Conservation (phyloP, 2,888 invertebrate genomes). For the Mimachlamys varia region DNA sequence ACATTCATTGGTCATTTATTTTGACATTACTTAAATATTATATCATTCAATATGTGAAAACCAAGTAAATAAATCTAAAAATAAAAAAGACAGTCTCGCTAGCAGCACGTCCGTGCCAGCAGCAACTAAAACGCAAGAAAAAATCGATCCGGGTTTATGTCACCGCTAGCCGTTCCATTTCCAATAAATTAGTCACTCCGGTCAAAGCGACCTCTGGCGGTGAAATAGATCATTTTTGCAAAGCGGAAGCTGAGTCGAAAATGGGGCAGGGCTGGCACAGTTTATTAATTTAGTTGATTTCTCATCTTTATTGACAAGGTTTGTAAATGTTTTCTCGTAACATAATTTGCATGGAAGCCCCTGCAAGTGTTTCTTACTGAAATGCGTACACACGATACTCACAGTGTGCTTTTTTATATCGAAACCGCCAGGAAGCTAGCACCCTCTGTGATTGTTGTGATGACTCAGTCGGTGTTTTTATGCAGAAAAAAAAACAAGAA, state of each 20-base stretch:
- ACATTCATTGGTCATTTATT: too few species aligned
- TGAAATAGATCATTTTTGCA: not conserved
- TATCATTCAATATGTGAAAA: too few species aligned
- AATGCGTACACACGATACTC: not conserved
- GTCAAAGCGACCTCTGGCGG: not conserved
- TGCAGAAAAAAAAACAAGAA: too few species aligned
- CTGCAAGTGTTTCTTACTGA: not conserved
- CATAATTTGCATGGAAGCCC: not conserved
- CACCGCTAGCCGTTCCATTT: not conserved
- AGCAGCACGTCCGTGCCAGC: too few species aligned
- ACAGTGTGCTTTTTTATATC: not conserved
- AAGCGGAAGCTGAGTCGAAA: not conserved
- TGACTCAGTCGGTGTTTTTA: not conserved
- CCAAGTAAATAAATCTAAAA: too few species aligned
- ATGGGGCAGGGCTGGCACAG: conserved; percentile 22
- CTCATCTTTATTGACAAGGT: not conserved
- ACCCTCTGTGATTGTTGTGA: not conserved
- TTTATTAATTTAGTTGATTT: not conserved
- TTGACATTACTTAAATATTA: too few species aligned
- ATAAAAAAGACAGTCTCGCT: too few species aligned
- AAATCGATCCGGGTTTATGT: not conserved
- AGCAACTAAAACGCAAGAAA: too few species aligned
- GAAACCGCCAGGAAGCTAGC: not conserved
- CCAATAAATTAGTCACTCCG: not conserved
- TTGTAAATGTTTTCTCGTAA: not conserved